Base-by-base conservation (phyloP, 2,113 vertebrate species). In the Gobiocypris rarus region DNA sequence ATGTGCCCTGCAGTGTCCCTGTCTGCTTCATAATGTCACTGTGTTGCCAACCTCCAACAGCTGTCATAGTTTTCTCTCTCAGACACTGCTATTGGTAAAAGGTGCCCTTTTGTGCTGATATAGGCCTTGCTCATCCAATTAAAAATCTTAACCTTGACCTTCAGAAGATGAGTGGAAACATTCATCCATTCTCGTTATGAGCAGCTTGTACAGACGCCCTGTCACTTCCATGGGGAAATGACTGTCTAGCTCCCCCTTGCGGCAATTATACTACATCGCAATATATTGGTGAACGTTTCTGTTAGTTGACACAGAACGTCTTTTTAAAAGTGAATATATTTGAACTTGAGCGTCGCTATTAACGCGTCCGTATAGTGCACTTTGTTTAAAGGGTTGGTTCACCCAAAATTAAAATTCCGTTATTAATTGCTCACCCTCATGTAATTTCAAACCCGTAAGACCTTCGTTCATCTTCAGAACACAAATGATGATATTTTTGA, bases 201-300 rank as follows among this genome's bases (percentile, higher is more conserved):
- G 13, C 45, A 17, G 43, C n/a, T 17, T 15, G 8, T 17, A 19
- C 71, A 19, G 14, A 50, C 45, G 13, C 41, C 26, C 45, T 17
- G 71, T 75, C 43, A 75, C 14, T 15, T 45, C 43, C 14, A 17
- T 3, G 1, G 24, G 26, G 22, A 74, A 17, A 50, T 74, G 71
- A 43, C 74, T 56, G 75, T 75, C 70, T 1, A 52, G 45, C 75
- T 67, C 89, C 89, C 82, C 84, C 89, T 58, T 59, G 74, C 86
- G 89, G 7, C 75, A 26, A 59, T 3, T 43, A 75, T 50, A 41
- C 50, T 50, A 82, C 86, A 91, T 79, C 85, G 75, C 90, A 90
- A 24, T 19, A 9, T 0, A 2, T 22, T 9, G 24, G 5, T 56
- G 22, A 6, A 82, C 5, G 31, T 45, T 80, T 59, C 22, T 28